A percentile compares a stretch with the other conserved stretches of the same genome.
phyloP scores from a whole-genome alignment of 2,888 invertebrate genomes.

The Nomada ruficornis region DNA sequence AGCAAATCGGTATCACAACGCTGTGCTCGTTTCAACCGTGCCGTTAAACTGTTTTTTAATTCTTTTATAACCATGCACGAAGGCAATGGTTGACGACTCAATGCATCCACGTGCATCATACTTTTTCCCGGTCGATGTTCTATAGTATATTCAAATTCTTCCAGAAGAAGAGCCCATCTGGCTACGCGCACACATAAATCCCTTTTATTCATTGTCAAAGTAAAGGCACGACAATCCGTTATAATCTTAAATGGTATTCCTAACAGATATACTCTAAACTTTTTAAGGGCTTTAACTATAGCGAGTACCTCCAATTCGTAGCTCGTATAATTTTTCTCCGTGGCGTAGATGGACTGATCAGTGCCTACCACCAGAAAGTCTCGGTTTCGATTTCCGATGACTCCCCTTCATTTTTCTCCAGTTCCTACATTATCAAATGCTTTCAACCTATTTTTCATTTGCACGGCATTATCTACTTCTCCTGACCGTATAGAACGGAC shows the following conservation, averaged over 20 bases:
- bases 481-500: too few relatives aligned
- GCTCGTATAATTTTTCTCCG: constrained; percentile 34
- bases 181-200: constrained; percentile 47
- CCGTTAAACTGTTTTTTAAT: too few relatives aligned
- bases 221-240: constrained; percentile 61
- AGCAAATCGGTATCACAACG: constrained; percentile 33
- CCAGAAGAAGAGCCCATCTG: constrained; percentile 27
- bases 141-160: constrained; percentile 40
- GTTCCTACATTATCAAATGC: too few relatives aligned
- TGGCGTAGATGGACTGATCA: too few relatives aligned
- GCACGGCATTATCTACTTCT: too few relatives aligned
- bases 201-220: constrained; percentile 55
- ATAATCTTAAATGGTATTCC: constrained; percentile 35
- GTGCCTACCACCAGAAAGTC: too few relatives aligned
- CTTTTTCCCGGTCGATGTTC: constrained; percentile 58
- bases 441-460: too few relatives aligned
- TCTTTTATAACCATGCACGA: too few relatives aligned
- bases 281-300: constrained; percentile 6
- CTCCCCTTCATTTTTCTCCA: too few relatives aligned
- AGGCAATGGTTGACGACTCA: too few relatives aligned
- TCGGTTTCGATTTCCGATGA: too few relatives aligned
- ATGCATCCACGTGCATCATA: constrained; percentile 65
- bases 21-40: constrained; percentile 44
- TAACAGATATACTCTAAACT: constrained; percentile 29
- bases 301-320: constrained; percentile 44